Percentiles rank a stretch among this genome's conserved stretches.
phyloP scores from a whole-genome alignment of 2,113 vertebrate genomes.

The Isurus oxyrinchus region DNA sequence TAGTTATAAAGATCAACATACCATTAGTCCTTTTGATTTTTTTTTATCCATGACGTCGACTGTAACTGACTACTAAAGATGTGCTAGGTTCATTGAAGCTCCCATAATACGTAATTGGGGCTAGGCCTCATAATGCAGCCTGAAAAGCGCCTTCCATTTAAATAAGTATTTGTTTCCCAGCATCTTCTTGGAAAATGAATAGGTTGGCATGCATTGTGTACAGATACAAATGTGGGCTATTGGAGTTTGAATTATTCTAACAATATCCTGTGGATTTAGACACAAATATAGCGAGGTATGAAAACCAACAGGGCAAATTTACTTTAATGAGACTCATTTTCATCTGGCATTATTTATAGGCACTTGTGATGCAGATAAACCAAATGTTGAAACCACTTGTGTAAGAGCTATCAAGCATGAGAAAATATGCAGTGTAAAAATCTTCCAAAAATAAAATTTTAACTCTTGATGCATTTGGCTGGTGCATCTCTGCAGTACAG shows the following conservation, averaged over 20 bases:
- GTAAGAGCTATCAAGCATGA: not conserved
- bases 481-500: not conserved
- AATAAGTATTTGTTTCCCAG: not conserved
- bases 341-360: not conserved
- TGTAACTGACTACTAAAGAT: not conserved
- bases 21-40: not conserved
- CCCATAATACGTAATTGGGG: not conserved
- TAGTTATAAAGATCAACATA: not conserved
- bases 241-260: not conserved
- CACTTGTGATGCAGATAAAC: not conserved
- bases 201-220: not conserved
- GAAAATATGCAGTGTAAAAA: not conserved
- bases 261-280: not conserved
- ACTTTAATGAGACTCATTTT: not conserved
- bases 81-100: not conserved
- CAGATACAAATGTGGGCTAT: not conserved
- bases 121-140: not conserved
- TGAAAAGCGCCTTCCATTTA: not conserved
- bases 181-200: not conserved
- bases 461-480: not conserved
- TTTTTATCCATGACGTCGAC: not conserved
- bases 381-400: not conserved
- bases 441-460: not conserved
- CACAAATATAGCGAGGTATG: not conserved
- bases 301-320: not conserved